Percentiles rank a stretch among this genome's conserved stretches.
These are phyloP conservation scores for Pandemis cinnamomeana DNA, from an alignment of 2,888 invertebrate genomes.

Conservation along the genomic window DNA sequence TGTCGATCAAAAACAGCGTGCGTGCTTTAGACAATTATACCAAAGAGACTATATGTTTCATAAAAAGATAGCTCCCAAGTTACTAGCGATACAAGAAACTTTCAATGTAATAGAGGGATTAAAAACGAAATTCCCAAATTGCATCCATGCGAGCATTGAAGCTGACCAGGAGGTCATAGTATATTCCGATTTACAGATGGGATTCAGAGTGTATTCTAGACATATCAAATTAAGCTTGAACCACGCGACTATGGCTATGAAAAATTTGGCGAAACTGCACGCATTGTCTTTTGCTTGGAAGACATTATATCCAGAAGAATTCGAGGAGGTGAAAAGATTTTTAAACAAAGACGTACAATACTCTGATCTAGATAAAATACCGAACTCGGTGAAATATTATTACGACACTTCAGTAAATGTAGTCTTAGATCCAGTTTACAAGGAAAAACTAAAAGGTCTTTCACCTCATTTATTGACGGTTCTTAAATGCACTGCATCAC, in stretches of 20 bases:
- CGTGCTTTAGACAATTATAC: constrained; percentile 60
- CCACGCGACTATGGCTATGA: constrained; percentile 62
- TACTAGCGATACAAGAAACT: constrained; percentile 60
- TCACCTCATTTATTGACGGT: constrained; percentile 57
- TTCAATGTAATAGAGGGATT: constrained; percentile 66
- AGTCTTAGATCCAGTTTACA: constrained; percentile 55
- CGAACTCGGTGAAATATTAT: constrained; percentile 59
- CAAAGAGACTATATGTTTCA: constrained; percentile 62
- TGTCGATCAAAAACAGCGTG: constrained; percentile 55
- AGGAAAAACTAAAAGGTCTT: constrained; percentile 56
- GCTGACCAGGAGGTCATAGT: constrained; percentile 63
- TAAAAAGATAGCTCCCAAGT: constrained; percentile 54
- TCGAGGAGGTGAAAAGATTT: constrained; percentile 56
- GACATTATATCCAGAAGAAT: constrained; percentile 55
- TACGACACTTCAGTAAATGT: constrained; percentile 64
- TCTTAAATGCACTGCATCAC: constrained; percentile 60
- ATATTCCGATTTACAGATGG: constrained; percentile 46
- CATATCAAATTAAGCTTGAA: constrained; percentile 56
- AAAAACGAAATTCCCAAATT: constrained; percentile 69
- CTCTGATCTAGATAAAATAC: constrained; percentile 55
- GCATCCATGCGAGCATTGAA: constrained; percentile 59
- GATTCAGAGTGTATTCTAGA: constrained; percentile 57
- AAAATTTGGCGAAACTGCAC: constrained; percentile 70
- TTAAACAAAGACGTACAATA: constrained; percentile 65
- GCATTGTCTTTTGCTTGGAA: constrained; percentile 64